Evolutionary conservation across 2,113 vertebrate species (phyloP).

Genomic region (Apaloderma vittatum): DNA sequence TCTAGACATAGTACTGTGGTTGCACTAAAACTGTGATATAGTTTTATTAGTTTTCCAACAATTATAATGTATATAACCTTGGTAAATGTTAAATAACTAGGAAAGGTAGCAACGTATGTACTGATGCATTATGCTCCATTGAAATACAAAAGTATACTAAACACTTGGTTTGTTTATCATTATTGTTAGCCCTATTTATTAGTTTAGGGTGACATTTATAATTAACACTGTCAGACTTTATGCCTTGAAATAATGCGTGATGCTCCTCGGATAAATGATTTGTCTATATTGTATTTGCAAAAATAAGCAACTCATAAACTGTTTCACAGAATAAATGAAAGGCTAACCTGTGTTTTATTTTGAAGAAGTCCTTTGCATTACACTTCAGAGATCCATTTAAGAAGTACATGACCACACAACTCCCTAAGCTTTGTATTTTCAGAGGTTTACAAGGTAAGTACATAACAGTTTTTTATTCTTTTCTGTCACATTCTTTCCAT

Average conservation of each 20-base stretch:
- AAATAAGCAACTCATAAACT: background rate
- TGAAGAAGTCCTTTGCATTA: background rate
- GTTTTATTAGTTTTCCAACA: conserved; percentile 49
- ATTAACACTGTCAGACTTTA: conserved; percentile 65
- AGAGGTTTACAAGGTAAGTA: background rate
- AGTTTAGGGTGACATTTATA: conserved; percentile 66
- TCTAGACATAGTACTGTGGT: background rate
- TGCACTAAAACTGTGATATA: conserved; percentile 25
- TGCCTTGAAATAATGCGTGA: background rate
- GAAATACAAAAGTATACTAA: conserved; percentile 44
- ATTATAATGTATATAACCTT: conserved; percentile 17
- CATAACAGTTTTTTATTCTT: background rate
- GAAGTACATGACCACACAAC: background rate
- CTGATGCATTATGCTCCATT: background rate
- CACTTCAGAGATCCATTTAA: background rate
- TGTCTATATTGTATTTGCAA: conserved; percentile 6
- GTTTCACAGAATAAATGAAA: background rate
- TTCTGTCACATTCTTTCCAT: background rate
- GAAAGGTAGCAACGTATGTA: conserved; percentile 16
- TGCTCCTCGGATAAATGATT: conserved; percentile 17
- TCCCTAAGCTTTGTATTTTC: background rate
- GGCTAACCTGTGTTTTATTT: background rate
- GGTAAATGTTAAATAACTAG: conserved; percentile 17
- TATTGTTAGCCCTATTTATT: conserved; percentile 48
- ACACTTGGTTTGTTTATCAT: conserved; percentile 51